Evolutionary conservation across 2,797 vertebrate species (phyloP), one percentile per base, ranked within the genome.

Genomic region (Vespertilio murinus): DNA sequence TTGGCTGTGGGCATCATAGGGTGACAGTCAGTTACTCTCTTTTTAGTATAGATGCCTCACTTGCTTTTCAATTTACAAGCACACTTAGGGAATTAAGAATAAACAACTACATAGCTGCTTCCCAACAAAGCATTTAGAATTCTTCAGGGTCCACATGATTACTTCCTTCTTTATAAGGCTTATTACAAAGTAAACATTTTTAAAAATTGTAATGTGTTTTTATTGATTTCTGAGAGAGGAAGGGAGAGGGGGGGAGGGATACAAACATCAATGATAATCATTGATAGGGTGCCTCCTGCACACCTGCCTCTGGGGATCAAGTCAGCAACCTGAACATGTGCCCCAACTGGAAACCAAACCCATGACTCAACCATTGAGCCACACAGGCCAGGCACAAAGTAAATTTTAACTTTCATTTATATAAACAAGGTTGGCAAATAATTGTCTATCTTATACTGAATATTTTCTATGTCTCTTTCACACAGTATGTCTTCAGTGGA

Each of bases 71-170:
- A 73, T 64, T 82, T 61, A 64, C 8, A 69, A 90, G 45, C 8
- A 67, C 38, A 79, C 4, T 91, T 88, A 75, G 10, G 13, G 30
- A 45, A 65, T 22, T n/a, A 94, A 65, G 82, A 56, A 78, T 74
- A 54, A 23, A 73, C 23, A 30, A 56, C 3, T 47, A 42, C 67
- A 82, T 1, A 52, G 23, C 17, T 42, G 9, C 40, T 40, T 64
- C 40, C 20, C 33, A 85, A 77, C 40, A 94, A 84, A 73, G 54
- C n/a, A 88, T 49, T 67, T 28, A 88, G 25, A 94, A 77, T 92
- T 92, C 82, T 64, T 91, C 91, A 86, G 71, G 59, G 18, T 81
- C 54, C 7, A 10, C 4, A 13, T 49, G 28, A n/a, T 64, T 65
- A 64, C 7, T 65, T 71, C 45, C n/a, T 94, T 82, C 67, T 83